Base-by-base conservation (phyloP, 2,888 invertebrate species). In the Dioctria rufipes region DNA sequence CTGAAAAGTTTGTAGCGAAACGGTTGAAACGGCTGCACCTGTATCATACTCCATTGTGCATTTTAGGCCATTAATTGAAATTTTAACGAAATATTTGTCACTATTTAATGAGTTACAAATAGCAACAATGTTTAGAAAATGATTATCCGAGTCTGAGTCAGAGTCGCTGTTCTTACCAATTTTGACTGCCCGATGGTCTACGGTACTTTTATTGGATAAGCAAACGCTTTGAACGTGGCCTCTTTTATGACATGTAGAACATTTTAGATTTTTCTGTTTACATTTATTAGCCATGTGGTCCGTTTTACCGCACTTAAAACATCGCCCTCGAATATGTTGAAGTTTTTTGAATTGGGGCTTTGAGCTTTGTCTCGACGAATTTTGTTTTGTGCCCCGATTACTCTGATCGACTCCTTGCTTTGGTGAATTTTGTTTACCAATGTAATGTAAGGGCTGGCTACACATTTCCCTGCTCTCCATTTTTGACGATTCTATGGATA, bases 231-330 rank as follows among this genome's bases (percentile, higher is more conserved):
- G 40, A 5, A 73, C 39, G 6, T 73, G 71, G 2, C 40, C 71
- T 25, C n/a, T 73, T 40, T 40, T 73, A 4, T 69, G 43, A 42
- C 71, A 73, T 37, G 4, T 73, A 9, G 25, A 3, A 39, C 58
- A 73, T 39, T 54, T 73, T 5, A 54, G n/a, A 9, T 73, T 54
- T 54, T 73, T 73, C 11, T 51, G 46, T 73, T 73, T 58, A 5
- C 71, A 73, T n/a, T 58, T 3, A n/a, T 73, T 58, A 5, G 71
- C 58, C 11, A 73, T 51, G n/a, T 73, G 71, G n/a, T 73, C 39
- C 6, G 2, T 8, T 58, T 51, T 51, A 6, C 58, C 58, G 39
- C 71, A 73, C 39, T 40, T 51, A 8, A 40, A 73, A 54, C 71
- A 73, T n/a, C 25, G 61, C 25, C 61, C 61, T 61, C 61, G 61